Evolutionary conservation across 1,140 invertebrate genomes (phyloP).

Genomic region (Papilio polyxenes): DNA sequence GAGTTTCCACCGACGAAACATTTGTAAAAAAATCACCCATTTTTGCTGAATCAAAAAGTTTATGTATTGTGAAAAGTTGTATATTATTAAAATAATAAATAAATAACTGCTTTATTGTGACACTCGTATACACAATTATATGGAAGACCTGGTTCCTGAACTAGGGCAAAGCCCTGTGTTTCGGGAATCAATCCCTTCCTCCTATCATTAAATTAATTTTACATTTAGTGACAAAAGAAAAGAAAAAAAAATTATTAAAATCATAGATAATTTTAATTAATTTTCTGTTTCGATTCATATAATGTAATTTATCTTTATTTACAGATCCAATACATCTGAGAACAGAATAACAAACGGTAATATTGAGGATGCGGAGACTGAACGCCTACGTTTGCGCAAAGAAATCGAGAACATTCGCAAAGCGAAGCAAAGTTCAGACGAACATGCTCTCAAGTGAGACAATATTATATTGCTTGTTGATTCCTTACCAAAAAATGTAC

Average conservation of each 20-base stretch:
- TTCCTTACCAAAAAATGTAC: conserved; percentile 20
- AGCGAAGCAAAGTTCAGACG: conserved; percentile 71
- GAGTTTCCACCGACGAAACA: background rate
- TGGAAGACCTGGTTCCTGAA: too few species aligned
- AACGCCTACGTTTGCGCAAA: conserved; percentile 67
- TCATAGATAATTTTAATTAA: background rate
- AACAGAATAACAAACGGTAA: conserved; percentile 63
- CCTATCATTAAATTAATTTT: too few species aligned
- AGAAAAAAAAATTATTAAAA: too few species aligned
- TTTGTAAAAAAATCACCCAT: background rate
- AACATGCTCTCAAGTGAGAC: conserved; percentile 75
- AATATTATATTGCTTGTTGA: conserved; percentile 20
- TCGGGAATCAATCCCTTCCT: too few species aligned
- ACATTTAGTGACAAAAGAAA: too few species aligned
- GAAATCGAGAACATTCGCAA: conserved; percentile 70
- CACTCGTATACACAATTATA: too few species aligned
- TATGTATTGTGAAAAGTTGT: too few species aligned
- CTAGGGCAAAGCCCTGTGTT: too few species aligned
- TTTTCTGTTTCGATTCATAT: background rate
- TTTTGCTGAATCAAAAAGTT: too few species aligned
- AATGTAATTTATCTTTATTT: conserved; percentile 30
- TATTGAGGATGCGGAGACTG: conserved; percentile 64
- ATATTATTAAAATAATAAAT: too few species aligned
- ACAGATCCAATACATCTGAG: conserved; percentile 60
- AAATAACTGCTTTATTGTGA: too few species aligned